Evolutionary conservation across 2,113 vertebrate species (phyloP).

Genomic region (Phyllopteryx taeniolatus): DNA sequence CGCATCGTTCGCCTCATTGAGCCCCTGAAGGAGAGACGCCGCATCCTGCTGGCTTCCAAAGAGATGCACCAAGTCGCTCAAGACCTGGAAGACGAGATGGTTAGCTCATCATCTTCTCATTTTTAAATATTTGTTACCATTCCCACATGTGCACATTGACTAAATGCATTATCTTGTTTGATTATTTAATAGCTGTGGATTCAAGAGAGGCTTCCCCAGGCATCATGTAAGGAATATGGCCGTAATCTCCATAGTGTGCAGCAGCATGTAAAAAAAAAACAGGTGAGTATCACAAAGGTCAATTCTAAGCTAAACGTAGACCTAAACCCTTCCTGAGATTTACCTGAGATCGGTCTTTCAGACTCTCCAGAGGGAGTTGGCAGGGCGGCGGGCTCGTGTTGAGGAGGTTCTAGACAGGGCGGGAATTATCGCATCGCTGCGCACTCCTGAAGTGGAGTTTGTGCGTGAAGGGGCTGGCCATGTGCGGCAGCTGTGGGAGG

Average conservation of each 20-base stretch:
- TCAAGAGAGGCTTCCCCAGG: constrained; percentile 83
- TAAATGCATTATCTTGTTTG: constrained; percentile 12
- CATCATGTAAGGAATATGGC: constrained; percentile 86
- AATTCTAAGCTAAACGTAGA: constrained; percentile 6
- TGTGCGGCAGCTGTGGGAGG: constrained; percentile 82
- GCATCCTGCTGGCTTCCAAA: constrained; percentile 83
- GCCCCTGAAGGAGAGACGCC: constrained; percentile 82
- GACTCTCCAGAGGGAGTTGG: constrained; percentile 88
- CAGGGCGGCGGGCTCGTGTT: constrained; percentile 81
- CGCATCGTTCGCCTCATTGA: constrained; percentile 82
- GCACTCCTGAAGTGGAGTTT: constrained; percentile 78
- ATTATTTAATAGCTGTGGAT: constrained; percentile 82
- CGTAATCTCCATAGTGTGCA: constrained; percentile 85
- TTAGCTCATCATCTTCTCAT: constrained; percentile 59
- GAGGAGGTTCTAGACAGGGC: constrained; percentile 75
- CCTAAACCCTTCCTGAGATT: not conserved
- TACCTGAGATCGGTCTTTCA: constrained; percentile 43
- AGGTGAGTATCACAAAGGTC: constrained; percentile 65
- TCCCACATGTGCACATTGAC: not conserved
- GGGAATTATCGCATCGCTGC: constrained; percentile 74
- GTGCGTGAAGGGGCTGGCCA: constrained; percentile 76
- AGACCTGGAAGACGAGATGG: constrained; percentile 90
- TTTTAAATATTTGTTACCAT: not conserved
- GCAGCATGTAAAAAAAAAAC: constrained; percentile 87
- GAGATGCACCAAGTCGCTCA: constrained; percentile 90